Evolutionary conservation across 2,888 invertebrate genomes (phyloP).

Genomic region (Eristalinus sepulchralis): DNA sequence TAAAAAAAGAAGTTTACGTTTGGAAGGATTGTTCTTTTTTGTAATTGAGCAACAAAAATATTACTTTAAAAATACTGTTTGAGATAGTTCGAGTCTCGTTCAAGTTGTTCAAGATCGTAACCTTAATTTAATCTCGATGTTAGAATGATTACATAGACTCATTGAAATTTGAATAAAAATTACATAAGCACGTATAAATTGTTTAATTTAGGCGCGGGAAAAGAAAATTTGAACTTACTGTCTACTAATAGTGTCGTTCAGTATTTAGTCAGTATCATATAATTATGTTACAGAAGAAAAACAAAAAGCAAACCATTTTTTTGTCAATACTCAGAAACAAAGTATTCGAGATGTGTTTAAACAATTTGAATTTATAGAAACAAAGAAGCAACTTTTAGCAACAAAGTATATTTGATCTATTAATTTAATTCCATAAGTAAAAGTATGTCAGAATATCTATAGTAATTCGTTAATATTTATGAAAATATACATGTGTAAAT

Average conservation of each 20-base stretch:
- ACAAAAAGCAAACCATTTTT: conserved; percentile 12
- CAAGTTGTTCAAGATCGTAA: neutral
- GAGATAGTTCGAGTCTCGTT: neutral
- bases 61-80: neutral
- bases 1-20: neutral
- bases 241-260: neutral
- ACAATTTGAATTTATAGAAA: conserved; percentile 11
- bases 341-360: conserved; percentile 10
- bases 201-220: neutral
- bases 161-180: neutral
- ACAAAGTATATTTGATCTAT: conserved; percentile 21
- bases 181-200: neutral
- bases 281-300: conserved; percentile 24
- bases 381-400: conserved; percentile 5
- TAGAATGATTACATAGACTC: neutral
- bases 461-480: conserved; percentile 60
- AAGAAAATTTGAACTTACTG: neutral
- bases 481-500: conserved; percentile 68
- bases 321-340: conserved; percentile 20
- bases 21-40: neutral
- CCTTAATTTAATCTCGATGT: conserved; percentile 10
- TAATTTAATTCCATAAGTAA: conserved; percentile 40
- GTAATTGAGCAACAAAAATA: neutral
- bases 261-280: conserved; percentile 12
- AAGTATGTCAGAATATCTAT: conserved; percentile 48